phyloP scores from a whole-genome alignment of 2,888 invertebrate species.

The Mimas tiliae region DNA sequence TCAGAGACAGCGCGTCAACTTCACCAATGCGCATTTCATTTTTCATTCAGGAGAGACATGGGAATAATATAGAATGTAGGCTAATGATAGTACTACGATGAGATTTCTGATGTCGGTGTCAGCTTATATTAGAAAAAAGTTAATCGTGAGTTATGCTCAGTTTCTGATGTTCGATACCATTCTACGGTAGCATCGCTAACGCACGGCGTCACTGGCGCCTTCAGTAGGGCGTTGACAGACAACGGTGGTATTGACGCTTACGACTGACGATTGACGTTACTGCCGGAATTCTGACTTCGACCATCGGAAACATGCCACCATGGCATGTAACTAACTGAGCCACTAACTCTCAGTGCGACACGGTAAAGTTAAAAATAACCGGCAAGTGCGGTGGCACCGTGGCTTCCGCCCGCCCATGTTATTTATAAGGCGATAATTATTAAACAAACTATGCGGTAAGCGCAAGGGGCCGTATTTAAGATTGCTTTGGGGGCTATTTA shows the following conservation, averaged over 20 bases:
- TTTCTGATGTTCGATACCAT: too few species aligned
- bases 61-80: background rate
- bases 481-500: background rate
- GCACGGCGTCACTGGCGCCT: too few species aligned
- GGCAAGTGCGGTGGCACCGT: background rate
- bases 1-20: background rate
- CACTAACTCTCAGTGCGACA: constrained; percentile 27
- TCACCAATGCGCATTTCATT: constrained; percentile 7
- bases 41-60: background rate
- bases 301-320: too few species aligned
- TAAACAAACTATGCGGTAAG: constrained; percentile 14
- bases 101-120: too few species aligned
- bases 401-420: constrained; percentile 13
- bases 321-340: background rate
- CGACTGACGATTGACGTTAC: too few species aligned
- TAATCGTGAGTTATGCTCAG: too few species aligned
- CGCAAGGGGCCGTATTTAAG: background rate
- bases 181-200: too few species aligned
- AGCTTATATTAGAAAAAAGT: too few species aligned
- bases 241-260: too few species aligned
- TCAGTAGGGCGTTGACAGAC: too few species aligned
- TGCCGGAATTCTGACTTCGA: too few species aligned
- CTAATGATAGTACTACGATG: background rate
- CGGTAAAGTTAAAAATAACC: constrained; percentile 17
- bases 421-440: constrained; percentile 22